These are phyloP conservation scores for Dione vanillae DNA, from an alignment of 2,888 invertebrate genomes.

Conservation along the genomic window DNA sequence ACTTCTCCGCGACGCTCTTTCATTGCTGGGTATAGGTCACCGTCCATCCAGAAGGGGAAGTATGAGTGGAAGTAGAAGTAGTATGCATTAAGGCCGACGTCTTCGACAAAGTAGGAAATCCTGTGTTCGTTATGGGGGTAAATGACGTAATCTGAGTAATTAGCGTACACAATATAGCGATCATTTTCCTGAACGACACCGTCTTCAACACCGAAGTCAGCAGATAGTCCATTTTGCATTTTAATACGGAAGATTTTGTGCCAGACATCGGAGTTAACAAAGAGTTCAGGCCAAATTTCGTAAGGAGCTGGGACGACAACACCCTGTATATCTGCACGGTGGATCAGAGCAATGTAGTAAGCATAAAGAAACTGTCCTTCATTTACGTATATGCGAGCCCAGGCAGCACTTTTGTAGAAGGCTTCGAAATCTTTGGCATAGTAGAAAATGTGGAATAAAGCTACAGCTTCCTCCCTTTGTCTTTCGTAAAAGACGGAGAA, in stretches of 20 bases:
- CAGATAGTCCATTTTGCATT: conserved; percentile 64
- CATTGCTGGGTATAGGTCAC: conserved; percentile 72
- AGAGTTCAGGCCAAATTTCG: conserved; percentile 87
- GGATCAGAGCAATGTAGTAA: conserved; percentile 83
- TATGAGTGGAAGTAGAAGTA: conserved; percentile 87
- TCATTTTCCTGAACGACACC: conserved; percentile 72
- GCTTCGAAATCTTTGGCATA: conserved; percentile 85
- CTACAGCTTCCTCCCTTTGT: conserved; percentile 76
- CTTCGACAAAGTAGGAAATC: conserved; percentile 88
- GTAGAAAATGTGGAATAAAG: conserved; percentile 84
- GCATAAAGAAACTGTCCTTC: conserved; percentile 86
- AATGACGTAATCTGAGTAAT: conserved; percentile 82
- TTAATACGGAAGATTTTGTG: conserved; percentile 71
- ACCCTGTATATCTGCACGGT: conserved; percentile 83
- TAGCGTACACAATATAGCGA: conserved; percentile 80
- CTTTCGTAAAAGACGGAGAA: conserved; percentile 80
- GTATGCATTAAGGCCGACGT: conserved; percentile 87
- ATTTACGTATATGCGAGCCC: conserved; percentile 84
- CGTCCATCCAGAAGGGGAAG: conserved; percentile 86
- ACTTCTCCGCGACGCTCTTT: conserved; percentile 86
- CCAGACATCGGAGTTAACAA: conserved; percentile 84
- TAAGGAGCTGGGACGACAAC: conserved; percentile 87
- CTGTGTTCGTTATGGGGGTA: conserved; percentile 84
- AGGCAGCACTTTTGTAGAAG: conserved; percentile 84
- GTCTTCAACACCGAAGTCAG: conserved; percentile 62